These are phyloP conservation scores for Euthynnus affinis DNA, from an alignment of 2,797 vertebrate species.

Conservation along the genomic window DNA sequence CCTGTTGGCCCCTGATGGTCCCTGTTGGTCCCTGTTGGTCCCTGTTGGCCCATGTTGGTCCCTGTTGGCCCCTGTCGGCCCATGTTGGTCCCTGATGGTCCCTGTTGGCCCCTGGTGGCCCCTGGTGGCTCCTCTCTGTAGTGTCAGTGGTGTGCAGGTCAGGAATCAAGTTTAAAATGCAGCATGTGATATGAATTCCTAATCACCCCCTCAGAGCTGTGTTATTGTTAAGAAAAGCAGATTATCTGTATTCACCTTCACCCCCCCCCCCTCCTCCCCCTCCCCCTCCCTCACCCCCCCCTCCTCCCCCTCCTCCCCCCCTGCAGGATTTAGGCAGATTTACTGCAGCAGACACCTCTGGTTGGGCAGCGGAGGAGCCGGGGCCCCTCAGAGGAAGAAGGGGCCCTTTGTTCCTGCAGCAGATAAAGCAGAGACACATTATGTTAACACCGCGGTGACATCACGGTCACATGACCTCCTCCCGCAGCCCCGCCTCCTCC, in stretches of 20 bases:
- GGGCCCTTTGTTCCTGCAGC: conserved; percentile 91
- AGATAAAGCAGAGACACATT: conserved; percentile 89
- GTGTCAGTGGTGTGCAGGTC: conserved; percentile 72
- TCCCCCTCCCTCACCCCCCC: conserved; percentile 77
- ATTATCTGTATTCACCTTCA: conserved; percentile 91
- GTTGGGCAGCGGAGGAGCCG: conserved; percentile 89
- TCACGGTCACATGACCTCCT: conserved; percentile 19
- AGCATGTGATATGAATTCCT: conserved; percentile 94
- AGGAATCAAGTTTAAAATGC: conserved; percentile 82
- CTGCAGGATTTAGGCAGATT: conserved; percentile 94
- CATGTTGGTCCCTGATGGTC: too few species aligned
- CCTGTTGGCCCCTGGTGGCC: too few species aligned
- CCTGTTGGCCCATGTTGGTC: too few species aligned
- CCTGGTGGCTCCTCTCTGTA: conserved; percentile 45
- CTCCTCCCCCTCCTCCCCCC: conserved; percentile 78
- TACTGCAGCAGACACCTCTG: conserved; percentile 95
- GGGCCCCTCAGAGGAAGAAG: conserved; percentile 87
- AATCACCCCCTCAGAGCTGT: conserved; percentile 81
- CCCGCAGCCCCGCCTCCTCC: too few species aligned
- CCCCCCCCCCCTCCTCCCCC: conserved; percentile 65
- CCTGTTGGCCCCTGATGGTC: too few species aligned
- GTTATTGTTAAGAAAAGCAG: conserved; percentile 89
- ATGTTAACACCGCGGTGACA: conserved; percentile 83
- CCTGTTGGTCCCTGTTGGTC: too few species aligned
- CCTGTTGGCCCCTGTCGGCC: too few species aligned